Evolutionary conservation across 2,888 invertebrate genomes (phyloP).

Genomic region (Bellardia pandia): DNA sequence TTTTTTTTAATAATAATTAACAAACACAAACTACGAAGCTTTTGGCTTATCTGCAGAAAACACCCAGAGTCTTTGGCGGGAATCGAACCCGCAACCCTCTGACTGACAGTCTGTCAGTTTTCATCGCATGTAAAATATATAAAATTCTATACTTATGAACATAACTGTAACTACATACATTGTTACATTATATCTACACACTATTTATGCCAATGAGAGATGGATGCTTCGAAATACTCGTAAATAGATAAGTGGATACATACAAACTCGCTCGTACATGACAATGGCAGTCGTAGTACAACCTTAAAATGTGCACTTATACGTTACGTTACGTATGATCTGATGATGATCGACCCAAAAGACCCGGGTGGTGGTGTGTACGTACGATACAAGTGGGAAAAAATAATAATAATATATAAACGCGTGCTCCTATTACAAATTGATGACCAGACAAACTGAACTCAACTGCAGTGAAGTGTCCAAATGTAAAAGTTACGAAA

Average conservation of each 20-base stretch:
- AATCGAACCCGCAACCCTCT: too few species aligned
- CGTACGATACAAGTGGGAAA: constrained; percentile 25
- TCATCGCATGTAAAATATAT: too few species aligned
- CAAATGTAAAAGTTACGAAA: constrained; percentile 51
- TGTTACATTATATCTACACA: not conserved
- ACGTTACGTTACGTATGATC: constrained; percentile 9
- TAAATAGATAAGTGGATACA: not conserved
- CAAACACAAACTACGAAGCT: too few species aligned
- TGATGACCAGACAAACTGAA: constrained; percentile 67
- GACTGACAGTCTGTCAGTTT: too few species aligned
- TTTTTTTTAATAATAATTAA: too few species aligned
- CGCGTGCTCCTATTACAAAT: constrained; percentile 72
- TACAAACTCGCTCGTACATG: not conserved
- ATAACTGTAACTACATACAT: not conserved
- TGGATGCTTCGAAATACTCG: not conserved
- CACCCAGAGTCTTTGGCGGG: too few species aligned
- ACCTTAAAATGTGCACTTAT: not conserved
- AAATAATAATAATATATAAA: constrained; percentile 42
- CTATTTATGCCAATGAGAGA: not conserved
- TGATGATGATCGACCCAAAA: constrained; percentile 8
- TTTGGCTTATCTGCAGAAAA: too few species aligned
- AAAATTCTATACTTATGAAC: not conserved
- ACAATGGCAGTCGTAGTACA: constrained; percentile 7
- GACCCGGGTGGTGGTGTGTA: constrained; percentile 18
- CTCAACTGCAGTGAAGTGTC: constrained; percentile 40